Evolutionary conservation across 2,797 vertebrate genomes (phyloP).

Genomic region (Pangasius djambal): DNA sequence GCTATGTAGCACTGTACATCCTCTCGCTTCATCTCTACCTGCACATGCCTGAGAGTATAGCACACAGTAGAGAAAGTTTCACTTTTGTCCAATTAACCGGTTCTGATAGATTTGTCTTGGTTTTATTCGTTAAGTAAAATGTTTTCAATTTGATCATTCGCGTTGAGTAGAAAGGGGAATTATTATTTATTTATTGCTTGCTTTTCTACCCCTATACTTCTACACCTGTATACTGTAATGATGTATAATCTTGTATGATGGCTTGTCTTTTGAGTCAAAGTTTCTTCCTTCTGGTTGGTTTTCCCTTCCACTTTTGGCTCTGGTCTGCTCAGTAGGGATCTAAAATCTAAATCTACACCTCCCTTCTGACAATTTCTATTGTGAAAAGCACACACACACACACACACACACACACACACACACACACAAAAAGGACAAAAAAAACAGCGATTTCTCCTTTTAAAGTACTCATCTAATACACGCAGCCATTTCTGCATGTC

Average conservation of each 20-base stretch:
- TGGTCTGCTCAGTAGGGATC: neutral
- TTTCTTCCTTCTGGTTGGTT: neutral
- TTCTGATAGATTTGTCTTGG: neutral
- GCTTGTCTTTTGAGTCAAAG: neutral
- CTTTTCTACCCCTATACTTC: neutral
- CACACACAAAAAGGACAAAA: neutral
- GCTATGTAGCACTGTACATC: neutral
- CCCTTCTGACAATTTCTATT: neutral
- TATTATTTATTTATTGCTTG: neutral
- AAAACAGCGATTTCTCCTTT: neutral
- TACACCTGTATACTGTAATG: neutral
- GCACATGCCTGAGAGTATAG: neutral
- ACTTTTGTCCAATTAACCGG: neutral
- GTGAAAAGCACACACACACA: neutral
- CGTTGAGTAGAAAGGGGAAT: neutral
- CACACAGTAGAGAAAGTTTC: neutral
- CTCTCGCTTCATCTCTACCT: neutral
- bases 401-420: neutral
- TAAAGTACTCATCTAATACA: conserved; percentile 13
- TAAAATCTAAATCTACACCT: neutral
- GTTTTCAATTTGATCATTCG: neutral
- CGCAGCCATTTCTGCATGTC: neutral
- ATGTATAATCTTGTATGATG: neutral
- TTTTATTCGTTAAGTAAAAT: neutral
- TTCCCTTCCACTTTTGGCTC: neutral